Conservation (phyloP, 2,888 invertebrate genomes). For the Linnaemya vulpina region DNA sequence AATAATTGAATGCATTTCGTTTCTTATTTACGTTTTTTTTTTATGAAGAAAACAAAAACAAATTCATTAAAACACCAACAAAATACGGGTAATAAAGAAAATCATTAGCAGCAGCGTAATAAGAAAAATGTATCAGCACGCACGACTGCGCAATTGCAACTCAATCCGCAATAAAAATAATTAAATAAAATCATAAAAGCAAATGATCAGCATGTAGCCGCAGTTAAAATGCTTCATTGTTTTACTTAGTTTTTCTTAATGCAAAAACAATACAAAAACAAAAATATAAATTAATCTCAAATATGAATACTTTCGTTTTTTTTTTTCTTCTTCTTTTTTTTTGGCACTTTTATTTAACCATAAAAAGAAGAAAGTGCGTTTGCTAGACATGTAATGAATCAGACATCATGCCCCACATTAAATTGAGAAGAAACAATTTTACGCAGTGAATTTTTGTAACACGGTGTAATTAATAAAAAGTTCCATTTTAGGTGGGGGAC, state of each 20-base stretch:
- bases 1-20: constrained; percentile 24
- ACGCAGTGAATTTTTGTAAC: too few species aligned
- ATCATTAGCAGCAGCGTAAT: constrained; percentile 8
- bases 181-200: constrained; percentile 70
- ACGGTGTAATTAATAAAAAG: too few species aligned
- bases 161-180: constrained; percentile 53
- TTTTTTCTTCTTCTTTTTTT: not conserved
- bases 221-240: constrained; percentile 33
- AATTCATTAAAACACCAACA: not conserved
- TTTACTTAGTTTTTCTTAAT: constrained; percentile 1
- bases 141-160: constrained; percentile 68
- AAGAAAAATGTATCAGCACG: constrained; percentile 61
- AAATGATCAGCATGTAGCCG: constrained; percentile 43
- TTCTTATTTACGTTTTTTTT: not conserved
- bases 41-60: constrained; percentile 1
- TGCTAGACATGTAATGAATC: not conserved
- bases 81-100: constrained; percentile 1
- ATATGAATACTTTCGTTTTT: constrained; percentile 55
- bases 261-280: not conserved
- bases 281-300: constrained; percentile 43
- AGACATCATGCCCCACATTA: not conserved
- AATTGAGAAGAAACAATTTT: not conserved
- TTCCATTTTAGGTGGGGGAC: too few species aligned
- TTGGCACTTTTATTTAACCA: not conserved
- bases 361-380: constrained; percentile 36